Evolutionary conservation across 2,888 invertebrate genomes (phyloP), one percentile per base, ranked within the genome.

Genomic region (Drosophila buzzatii): DNA sequence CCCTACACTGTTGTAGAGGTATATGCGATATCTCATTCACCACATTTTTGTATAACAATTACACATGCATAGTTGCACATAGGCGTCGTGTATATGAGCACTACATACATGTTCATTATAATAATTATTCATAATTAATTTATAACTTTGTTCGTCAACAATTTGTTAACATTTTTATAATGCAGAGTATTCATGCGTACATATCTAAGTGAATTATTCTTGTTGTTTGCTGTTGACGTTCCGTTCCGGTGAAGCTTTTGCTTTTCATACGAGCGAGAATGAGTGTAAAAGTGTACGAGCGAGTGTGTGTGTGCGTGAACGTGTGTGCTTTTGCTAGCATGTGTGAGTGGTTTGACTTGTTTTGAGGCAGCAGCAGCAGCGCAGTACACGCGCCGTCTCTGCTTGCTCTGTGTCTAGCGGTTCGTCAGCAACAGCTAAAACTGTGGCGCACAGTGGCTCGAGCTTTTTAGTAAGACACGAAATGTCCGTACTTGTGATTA

Each of bases 341-440:
- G 79, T 60, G 83, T 76, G 76, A 86, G 86, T 89, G 86, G 86
- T 86, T 86, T 86, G 86, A 86, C 86, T 86, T 89, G 86, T 86
- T 86, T 86, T 86, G 86, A 73, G 85, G 85, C 85, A 78, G 49
- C 64, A 66, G 69, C 82, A 80, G 49, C 64, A 66, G 70, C 84
- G 70, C 84, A 85, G 83, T 78, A 85, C 84, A 88, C 86, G 86
- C 89, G 86, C 78, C 86, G 88, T 73, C 85, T 67, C 73, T 66
- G 73, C 75, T 70, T 76, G 68, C 76, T 71, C 60, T 73, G 79
- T 73, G 79, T 80, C 81, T 89, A 89, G 77, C 76, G 83, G 79
- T 73, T 76, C 67, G 74, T 82, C 77, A 78, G 73, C 71, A 59
- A 72, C 73, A 76, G 73, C 79, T 56, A 70, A 68, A 79, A 82